A percentile compares a stretch with the other conserved stretches of the same genome.
Conservation (phyloP, 2,797 vertebrate genomes). For the Hypotaenidia philippensis region DNA sequence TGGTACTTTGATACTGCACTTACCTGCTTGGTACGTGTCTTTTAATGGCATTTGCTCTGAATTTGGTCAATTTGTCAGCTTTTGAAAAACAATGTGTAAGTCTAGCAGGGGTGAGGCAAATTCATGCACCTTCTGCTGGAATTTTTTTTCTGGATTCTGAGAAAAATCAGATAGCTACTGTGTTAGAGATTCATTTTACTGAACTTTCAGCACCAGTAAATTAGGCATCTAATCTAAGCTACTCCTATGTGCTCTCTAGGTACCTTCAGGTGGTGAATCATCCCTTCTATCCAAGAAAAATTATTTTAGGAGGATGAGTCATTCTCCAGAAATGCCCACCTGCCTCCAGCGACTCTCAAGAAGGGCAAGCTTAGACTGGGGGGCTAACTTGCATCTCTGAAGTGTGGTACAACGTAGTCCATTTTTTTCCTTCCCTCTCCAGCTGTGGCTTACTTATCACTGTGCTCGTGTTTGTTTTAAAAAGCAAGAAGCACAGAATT, state of each 20-base stretch:
- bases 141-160: neutral
- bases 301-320: conserved; percentile 1
- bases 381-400: neutral
- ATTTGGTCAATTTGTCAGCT: conserved; percentile 30
- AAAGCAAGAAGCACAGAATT: neutral
- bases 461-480: neutral
- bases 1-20: neutral
- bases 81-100: neutral
- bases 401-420: neutral
- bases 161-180: conserved; percentile 21
- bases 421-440: neutral
- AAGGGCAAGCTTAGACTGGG: neutral
- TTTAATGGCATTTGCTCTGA: conserved; percentile 35
- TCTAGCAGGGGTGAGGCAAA: neutral
- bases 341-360: neutral
- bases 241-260: neutral
- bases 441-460: neutral
- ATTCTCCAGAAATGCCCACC: conserved; percentile 1
- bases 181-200: conserved; percentile 1
- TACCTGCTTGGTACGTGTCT: neutral
- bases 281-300: conserved; percentile 39
- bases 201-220: neutral
- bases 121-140: neutral
- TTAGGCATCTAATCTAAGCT: neutral
- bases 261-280: conserved; percentile 34